phyloP scores from a whole-genome alignment of 2,888 invertebrate genomes.

The Leptarthrus brevirostris region DNA sequence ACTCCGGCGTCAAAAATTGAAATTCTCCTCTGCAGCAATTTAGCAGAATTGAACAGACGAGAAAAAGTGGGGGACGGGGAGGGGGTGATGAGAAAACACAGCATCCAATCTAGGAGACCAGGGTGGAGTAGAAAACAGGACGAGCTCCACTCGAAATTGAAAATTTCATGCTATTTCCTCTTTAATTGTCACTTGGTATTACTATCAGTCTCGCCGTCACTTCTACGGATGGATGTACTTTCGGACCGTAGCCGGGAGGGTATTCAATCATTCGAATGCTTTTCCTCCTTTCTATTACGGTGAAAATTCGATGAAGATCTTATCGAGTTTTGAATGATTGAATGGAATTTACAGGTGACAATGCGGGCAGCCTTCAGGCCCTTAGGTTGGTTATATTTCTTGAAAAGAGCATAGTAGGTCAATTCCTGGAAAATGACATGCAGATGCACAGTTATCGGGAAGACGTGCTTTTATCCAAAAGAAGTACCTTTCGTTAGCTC shows the following conservation, averaged over 20 bases:
- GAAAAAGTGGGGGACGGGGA: no score
- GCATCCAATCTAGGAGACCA: no score
- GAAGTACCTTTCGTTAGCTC: no score
- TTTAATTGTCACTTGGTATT: conserved; percentile 34
- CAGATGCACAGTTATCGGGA: no score
- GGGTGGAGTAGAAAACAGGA: not conserved
- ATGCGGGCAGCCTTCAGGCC: conserved; percentile 13
- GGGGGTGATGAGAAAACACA: not conserved
- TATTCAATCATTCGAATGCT: conserved; percentile 7
- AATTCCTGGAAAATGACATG: no score
- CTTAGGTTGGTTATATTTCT: no score
- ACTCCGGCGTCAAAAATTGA: conserved; percentile 21
- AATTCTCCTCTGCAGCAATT: conserved; percentile 26
- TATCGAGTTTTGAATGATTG: conserved; percentile 22
- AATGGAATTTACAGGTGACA: conserved; percentile 17
- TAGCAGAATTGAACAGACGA: no score
- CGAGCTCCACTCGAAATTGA: conserved; percentile 12
- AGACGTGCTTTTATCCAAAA: no score
- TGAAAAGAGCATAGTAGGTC: no score
- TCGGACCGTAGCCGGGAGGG: not conserved
- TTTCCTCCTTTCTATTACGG: not conserved
- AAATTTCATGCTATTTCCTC: conserved; percentile 33
- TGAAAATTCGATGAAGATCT: conserved; percentile 20
- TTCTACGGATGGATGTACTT: not conserved
- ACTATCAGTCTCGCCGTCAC: conserved; percentile 19